Conservation (phyloP, 2,888 invertebrate genomes). For the Drosophila imparisetae region DNA sequence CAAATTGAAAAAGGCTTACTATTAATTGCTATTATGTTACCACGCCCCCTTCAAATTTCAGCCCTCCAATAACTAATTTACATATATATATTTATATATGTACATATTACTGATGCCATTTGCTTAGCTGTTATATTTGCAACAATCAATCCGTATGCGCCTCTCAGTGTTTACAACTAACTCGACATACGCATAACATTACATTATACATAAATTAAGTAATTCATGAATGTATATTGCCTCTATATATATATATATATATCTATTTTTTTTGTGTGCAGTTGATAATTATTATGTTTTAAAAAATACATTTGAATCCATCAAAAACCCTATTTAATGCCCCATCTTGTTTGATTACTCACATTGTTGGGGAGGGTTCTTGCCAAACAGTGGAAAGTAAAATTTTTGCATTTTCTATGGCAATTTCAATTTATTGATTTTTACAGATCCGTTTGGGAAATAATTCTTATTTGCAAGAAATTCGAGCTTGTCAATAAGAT, state of each 20-base stretch:
- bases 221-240: constrained; percentile 34
- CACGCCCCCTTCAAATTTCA: constrained; percentile 4
- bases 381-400: background rate
- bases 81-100: constrained; percentile 2
- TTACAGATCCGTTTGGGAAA: background rate
- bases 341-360: background rate
- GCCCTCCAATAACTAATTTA: constrained; percentile 28
- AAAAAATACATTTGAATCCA: constrained; percentile 59
- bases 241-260: background rate
- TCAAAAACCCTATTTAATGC: constrained; percentile 23
- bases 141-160: constrained; percentile 37
- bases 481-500: background rate
- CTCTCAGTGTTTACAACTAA: constrained; percentile 46
- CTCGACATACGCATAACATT: background rate
- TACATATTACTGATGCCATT: constrained; percentile 8
- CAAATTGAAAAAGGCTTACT: constrained; percentile 41
- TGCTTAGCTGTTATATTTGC: constrained; percentile 37
- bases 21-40: constrained; percentile 30
- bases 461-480: background rate
- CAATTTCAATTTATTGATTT: background rate
- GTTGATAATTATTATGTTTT: constrained; percentile 60
- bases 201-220: constrained; percentile 32
- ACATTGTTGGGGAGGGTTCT: background rate
- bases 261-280: constrained; percentile 61
- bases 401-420: background rate